Conservation (phyloP, 37 sponge, comb jelly and placozoan genomes). For the Bolinopsis microptera region DNA sequence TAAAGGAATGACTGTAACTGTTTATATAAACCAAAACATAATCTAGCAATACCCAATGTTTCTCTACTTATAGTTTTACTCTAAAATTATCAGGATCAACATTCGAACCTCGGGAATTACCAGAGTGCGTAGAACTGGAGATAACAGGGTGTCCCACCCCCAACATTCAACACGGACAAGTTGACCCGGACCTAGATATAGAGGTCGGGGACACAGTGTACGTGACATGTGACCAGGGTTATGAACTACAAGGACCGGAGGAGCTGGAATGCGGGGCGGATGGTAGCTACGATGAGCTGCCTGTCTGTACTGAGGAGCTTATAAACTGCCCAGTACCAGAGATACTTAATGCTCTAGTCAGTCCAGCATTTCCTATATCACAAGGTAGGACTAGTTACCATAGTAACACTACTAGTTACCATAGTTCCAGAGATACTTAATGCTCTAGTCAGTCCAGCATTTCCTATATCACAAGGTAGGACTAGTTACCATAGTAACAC, state of each 20-base stretch:
- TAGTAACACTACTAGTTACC: no score
- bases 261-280: neutral
- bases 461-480: no score
- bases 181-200: neutral
- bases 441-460: no score
- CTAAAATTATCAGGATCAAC: neutral
- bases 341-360: neutral
- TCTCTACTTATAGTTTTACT: no score
- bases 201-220: neutral
- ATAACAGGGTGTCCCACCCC: neutral
- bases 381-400: neutral
- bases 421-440: no score
- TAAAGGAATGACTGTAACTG: no score
- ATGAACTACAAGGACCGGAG: neutral
- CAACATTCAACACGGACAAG: neutral
- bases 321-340: neutral
- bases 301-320: neutral
- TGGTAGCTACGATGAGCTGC: neutral
- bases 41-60: no score
- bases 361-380: neutral
- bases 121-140: neutral
- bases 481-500: no score
- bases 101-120: neutral
- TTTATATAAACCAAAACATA: no score
- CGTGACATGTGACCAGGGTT: conserved; percentile 6